A percentile compares a stretch with the other conserved stretches of the same genome.
Evolutionary conservation across 2,113 vertebrate genomes (phyloP).

Genomic region (Neoarius graeffei): DNA sequence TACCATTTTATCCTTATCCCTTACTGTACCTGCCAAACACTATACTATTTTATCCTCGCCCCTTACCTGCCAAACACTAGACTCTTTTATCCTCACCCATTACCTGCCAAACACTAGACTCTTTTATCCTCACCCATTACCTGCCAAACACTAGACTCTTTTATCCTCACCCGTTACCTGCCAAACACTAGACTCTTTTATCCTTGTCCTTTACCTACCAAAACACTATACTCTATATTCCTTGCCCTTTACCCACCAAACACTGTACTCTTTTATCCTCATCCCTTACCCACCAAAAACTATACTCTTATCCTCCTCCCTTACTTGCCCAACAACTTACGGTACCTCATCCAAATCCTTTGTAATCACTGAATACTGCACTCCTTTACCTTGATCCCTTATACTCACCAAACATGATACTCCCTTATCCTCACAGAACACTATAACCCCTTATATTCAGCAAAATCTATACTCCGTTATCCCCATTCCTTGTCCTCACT

Average conservation of each 20-base stretch:
- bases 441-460: background rate
- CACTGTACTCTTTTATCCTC: background rate
- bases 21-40: background rate
- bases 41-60: background rate
- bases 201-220: background rate
- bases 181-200: background rate
- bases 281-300: too few species aligned
- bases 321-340: too few species aligned
- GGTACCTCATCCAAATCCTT: too few species aligned
- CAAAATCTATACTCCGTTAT: background rate
- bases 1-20: background rate
- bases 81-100: background rate
- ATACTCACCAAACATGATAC: background rate
- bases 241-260: background rate
- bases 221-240: background rate
- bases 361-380: background rate
- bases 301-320: background rate
- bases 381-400: background rate
- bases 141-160: background rate
- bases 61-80: too few species aligned
- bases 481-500: background rate
- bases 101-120: too few species aligned
- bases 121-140: too few species aligned
- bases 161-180: background rate
- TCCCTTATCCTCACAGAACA: background rate